Conservation (phyloP, 2,888 invertebrate species). For the Diarsia brunnea region DNA sequence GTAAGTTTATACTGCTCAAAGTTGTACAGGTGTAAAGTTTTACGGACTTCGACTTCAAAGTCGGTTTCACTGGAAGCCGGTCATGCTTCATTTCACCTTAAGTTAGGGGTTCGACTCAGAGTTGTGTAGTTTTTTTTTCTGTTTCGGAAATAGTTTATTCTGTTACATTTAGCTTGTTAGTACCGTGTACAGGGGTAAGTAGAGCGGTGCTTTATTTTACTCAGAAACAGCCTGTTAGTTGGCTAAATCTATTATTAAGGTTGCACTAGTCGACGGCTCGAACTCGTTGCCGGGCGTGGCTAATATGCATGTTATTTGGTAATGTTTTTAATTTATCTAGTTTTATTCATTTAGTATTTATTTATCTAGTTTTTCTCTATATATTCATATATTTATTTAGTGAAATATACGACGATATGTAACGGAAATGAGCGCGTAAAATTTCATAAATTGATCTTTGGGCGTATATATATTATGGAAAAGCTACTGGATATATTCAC, state of each 20-base stretch:
- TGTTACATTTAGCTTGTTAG: conserved; percentile 28
- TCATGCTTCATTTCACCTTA: conserved; percentile 47
- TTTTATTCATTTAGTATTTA: too few species aligned
- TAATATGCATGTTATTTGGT: too few species aligned
- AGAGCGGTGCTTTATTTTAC: not conserved
- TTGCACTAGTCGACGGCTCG: too few species aligned
- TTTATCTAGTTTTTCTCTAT: too few species aligned
- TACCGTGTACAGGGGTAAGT: not conserved
- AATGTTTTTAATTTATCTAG: too few species aligned
- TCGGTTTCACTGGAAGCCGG: conserved; percentile 40
- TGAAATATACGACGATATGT: too few species aligned
- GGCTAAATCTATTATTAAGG: not conserved
- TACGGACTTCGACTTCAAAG: conserved; percentile 31
- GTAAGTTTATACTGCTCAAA: conserved; percentile 39
- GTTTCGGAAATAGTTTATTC: conserved; percentile 20
- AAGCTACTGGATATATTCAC: too few species aligned
- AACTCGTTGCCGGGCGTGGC: too few species aligned
- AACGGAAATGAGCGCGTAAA: too few species aligned
- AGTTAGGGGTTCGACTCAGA: conserved; percentile 33
- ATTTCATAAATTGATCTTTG: too few species aligned
- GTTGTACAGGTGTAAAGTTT: conserved; percentile 59
- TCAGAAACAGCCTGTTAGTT: not conserved
- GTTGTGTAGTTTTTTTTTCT: conserved; percentile 17
- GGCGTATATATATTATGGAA: too few species aligned
- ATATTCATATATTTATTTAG: too few species aligned